Evolutionary conservation across 1,140 invertebrate species (phyloP).

Genomic region (Scaptomyza graminum): DNA sequence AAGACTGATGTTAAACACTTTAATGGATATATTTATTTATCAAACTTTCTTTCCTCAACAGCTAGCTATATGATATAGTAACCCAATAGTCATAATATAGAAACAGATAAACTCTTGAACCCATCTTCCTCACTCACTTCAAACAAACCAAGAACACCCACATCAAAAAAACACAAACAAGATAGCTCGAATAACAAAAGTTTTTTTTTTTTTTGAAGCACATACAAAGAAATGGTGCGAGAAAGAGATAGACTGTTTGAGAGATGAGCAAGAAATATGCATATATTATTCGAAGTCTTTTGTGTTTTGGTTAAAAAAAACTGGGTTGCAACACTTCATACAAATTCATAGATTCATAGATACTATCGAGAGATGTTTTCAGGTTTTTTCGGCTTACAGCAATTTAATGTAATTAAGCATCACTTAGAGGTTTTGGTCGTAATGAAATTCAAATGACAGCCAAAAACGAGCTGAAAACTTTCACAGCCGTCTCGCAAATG

Average conservation of each 20-base stretch:
- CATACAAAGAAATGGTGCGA: background rate
- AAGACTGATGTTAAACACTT: too few species aligned
- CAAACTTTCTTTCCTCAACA: too few species aligned
- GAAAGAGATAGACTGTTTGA: background rate
- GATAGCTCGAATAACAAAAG: constrained; percentile 51
- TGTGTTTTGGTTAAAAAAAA: constrained; percentile 40
- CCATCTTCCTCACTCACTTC: too few species aligned
- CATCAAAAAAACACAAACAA: constrained; percentile 20
- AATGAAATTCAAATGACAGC: constrained; percentile 54
- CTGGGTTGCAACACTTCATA: constrained; percentile 69
- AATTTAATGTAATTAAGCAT: constrained; percentile 66
- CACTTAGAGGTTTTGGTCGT: constrained; percentile 34
- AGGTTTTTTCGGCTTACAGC: constrained; percentile 26
- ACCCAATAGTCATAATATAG: too few species aligned
- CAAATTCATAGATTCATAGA: constrained; percentile 65
- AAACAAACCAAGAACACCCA: constrained; percentile 19
- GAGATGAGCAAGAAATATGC: constrained; percentile 32
- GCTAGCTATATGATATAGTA: too few species aligned
- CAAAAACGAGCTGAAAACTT: constrained; percentile 38
- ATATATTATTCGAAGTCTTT: constrained; percentile 48
- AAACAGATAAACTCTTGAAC: too few species aligned
- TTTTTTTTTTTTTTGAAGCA: constrained; percentile 11
- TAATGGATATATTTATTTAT: too few species aligned
- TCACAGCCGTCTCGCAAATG: constrained; percentile 23
- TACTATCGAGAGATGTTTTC: constrained; percentile 5